Evolutionary conservation across 2,888 invertebrate species (phyloP).

Genomic region (Hyalella azteca): DNA sequence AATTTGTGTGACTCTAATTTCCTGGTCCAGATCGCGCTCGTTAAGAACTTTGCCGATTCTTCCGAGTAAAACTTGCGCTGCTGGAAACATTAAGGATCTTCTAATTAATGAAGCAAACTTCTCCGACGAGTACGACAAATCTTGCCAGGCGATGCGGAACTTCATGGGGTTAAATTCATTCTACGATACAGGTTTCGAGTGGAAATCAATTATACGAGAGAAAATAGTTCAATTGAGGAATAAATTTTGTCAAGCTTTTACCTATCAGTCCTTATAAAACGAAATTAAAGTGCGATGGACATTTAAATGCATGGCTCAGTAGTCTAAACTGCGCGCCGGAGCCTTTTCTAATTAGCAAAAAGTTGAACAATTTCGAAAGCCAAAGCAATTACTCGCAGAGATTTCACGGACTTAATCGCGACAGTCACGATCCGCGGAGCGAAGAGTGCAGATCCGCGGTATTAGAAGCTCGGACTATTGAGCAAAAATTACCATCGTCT

Average conservation of each 20-base stretch:
- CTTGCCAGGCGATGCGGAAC: no score
- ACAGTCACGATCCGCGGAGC: slow-evolving; percentile 6
- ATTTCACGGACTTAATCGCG: neutral
- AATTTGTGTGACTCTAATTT: neutral
- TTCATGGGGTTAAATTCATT: no score
- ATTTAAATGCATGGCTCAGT: no score
- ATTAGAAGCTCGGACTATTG: neutral
- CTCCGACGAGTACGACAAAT: neutral
- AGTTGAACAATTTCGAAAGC: neutral
- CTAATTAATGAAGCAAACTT: neutral
- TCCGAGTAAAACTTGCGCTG: neutral
- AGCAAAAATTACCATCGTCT: slow-evolving; percentile 5
- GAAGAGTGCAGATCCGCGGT: neutral
- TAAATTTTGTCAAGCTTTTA: no score
- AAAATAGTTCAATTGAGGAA: no score
- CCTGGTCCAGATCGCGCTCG: neutral
- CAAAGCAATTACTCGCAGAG: slow-evolving; percentile 11
- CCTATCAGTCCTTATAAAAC: no score
- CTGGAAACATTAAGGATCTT: neutral
- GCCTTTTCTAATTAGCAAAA: no score
- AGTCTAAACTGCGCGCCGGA: no score
- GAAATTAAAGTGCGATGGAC: no score
- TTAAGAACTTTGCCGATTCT: neutral
- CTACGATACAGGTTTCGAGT: no score
- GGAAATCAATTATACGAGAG: no score